These are phyloP conservation scores for Artemia sinica DNA, from an alignment of 2,888 invertebrate genomes.

Conservation along the genomic window DNA sequence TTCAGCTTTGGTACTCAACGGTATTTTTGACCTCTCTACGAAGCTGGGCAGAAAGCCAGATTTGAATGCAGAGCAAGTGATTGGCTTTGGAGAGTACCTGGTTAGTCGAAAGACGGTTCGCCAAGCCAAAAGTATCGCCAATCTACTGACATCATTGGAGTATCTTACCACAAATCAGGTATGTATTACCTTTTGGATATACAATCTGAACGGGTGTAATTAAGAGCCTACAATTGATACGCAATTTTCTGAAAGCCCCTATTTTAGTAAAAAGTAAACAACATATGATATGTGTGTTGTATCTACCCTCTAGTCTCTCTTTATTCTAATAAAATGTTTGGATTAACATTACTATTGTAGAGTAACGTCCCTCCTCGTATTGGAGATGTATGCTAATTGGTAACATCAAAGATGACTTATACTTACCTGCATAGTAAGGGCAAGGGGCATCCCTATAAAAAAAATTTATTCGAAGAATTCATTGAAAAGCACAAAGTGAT, in stretches of 20 bases:
- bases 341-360: too few species aligned
- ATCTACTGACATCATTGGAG: conserved; percentile 57
- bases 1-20: conserved; percentile 42
- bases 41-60: conserved; percentile 47
- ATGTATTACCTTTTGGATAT: conserved; percentile 25
- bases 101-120: conserved; percentile 74
- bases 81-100: conserved; percentile 78
- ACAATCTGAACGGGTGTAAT: background rate
- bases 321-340: too few species aligned
- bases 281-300: too few species aligned
- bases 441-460: too few species aligned
- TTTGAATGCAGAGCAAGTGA: conserved; percentile 49
- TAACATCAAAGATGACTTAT: too few species aligned
- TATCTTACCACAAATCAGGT: conserved; percentile 52
- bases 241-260: background rate
- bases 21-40: conserved; percentile 44
- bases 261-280: conserved; percentile 15
- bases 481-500: too few species aligned
- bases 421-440: too few species aligned
- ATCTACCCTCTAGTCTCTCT: too few species aligned
- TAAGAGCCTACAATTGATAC: background rate
- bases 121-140: conserved; percentile 60
- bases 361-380: too few species aligned
- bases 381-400: too few species aligned
- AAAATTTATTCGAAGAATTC: too few species aligned